These are phyloP conservation scores for Trachythela sp. DNA, from an alignment of 64 coral and sea anemone genomes.

Conservation along the genomic window DNA sequence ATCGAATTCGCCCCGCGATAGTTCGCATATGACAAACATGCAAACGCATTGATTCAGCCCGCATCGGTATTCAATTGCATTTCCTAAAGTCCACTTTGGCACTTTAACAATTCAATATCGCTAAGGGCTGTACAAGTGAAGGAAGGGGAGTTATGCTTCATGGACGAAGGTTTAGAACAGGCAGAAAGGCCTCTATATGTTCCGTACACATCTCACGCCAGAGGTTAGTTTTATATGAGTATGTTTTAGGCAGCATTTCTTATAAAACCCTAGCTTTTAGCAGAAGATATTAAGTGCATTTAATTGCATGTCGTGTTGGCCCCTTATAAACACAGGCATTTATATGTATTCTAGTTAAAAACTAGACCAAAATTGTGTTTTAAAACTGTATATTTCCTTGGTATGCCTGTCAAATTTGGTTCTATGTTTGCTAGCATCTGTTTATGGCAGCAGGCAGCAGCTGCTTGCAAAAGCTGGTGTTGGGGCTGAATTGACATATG, in stretches of 20 bases:
- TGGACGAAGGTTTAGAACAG: background rate
- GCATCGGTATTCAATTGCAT: conserved; percentile 8
- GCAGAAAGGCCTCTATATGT: conserved; percentile 3
- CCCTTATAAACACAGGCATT: background rate
- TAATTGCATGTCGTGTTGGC: background rate
- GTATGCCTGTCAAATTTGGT: background rate
- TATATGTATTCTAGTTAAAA: background rate
- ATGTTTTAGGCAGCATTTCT: background rate
- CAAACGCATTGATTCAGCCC: background rate
- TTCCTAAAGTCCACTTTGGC: conserved; percentile 10
- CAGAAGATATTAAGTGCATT: background rate
- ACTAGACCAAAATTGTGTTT: background rate
- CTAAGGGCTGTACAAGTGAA: background rate
- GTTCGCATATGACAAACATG: background rate
- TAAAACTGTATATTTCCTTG: background rate
- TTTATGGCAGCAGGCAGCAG: background rate
- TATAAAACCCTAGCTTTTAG: background rate
- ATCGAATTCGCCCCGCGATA: background rate
- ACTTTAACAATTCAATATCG: conserved; percentile 15
- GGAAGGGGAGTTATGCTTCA: background rate
- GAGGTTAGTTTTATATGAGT: background rate
- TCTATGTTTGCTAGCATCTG: background rate
- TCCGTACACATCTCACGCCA: background rate
- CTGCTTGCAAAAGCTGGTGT: background rate
- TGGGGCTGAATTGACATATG: no score